Conservation (phyloP, 2,797 vertebrate genomes). For the Neostethus bicornis region DNA sequence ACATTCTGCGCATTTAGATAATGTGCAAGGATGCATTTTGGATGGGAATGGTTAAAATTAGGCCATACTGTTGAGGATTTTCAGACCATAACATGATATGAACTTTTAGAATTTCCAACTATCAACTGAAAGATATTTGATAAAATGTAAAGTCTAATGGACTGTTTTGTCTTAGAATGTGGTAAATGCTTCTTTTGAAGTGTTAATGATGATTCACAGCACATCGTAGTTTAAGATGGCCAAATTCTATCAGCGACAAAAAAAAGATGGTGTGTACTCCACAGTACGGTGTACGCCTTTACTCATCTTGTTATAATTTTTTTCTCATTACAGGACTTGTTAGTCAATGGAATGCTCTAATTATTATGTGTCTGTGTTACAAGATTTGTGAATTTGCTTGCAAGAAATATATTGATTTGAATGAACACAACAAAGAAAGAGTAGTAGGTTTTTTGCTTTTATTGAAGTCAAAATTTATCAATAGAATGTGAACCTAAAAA, state of each 20-base stretch:
- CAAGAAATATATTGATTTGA: background rate
- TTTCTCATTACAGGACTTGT: too few species aligned
- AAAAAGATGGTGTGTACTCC: too few species aligned
- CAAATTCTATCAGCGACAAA: too few species aligned
- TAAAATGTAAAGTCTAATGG: too few species aligned
- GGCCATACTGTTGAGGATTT: background rate
- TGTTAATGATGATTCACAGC: too few species aligned
- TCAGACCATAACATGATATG: background rate
- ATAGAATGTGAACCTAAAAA: too few species aligned
- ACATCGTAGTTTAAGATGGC: too few species aligned
- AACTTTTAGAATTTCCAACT: conserved; percentile 17
- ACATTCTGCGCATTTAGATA: conserved; percentile 21
- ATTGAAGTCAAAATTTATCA: background rate
- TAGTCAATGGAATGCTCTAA: too few species aligned
- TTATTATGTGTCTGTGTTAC: conserved; percentile 52
- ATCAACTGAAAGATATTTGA: conserved; percentile 14
- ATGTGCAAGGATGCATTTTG: conserved; percentile 1
- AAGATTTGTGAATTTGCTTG: conserved; percentile 17
- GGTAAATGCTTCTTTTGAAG: too few species aligned
- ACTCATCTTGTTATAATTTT: too few species aligned
- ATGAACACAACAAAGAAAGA: background rate
- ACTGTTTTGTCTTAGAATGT: too few species aligned
- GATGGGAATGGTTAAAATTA: conserved; percentile 27
- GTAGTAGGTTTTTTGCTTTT: background rate
- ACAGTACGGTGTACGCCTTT: too few species aligned